Conservation (phyloP, 2,888 invertebrate genomes). For the Heteromyza rotundicornis region DNA sequence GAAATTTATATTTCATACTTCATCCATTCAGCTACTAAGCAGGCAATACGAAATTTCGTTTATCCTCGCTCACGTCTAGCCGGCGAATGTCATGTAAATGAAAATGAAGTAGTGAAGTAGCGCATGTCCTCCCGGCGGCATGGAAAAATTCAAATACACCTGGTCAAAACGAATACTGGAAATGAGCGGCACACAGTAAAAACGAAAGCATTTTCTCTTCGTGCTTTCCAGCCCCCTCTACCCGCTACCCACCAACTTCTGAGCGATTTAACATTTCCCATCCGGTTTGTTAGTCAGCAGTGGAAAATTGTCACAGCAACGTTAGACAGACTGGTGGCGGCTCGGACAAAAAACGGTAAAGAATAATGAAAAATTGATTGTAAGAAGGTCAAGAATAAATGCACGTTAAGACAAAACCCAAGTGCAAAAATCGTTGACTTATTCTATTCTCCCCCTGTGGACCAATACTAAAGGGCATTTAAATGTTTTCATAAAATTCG, state of each 20-base stretch:
- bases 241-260: not conserved
- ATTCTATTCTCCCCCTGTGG: no score
- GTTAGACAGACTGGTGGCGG: not conserved
- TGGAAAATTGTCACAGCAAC: not conserved
- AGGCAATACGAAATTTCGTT: no score
- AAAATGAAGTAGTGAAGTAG: not conserved
- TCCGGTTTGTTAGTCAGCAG: not conserved
- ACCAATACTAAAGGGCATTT: no score
- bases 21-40: no score
- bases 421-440: no score
- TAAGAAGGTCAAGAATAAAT: constrained; percentile 28
- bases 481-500: no score
- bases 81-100: not conserved
- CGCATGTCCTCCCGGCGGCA: not conserved
- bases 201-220: not conserved
- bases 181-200: not conserved
- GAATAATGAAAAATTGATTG: constrained; percentile 9
- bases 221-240: not conserved
- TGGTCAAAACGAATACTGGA: not conserved
- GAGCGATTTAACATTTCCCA: not conserved
- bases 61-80: no score
- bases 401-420: no score
- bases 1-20: no score
- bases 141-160: not conserved
- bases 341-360: not conserved